These are phyloP conservation scores for Pollenia angustigena DNA, from an alignment of 2,888 invertebrate genomes.

Conservation along the genomic window DNA sequence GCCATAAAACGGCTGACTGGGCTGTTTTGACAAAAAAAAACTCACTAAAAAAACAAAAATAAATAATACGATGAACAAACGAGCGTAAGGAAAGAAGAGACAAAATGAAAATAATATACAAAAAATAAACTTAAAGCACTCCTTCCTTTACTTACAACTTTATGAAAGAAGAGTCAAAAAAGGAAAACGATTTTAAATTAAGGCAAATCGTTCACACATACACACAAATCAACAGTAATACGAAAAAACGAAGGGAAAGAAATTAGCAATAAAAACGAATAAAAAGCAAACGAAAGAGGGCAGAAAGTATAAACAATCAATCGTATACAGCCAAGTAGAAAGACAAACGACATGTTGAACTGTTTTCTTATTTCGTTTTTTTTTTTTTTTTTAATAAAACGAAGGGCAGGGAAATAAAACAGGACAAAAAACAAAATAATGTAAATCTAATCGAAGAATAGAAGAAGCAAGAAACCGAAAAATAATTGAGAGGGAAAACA, in stretches of 20 bases:
- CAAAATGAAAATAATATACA: slow-evolving; percentile 14
- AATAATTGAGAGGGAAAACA: slow-evolving; percentile 10
- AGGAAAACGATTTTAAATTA: slow-evolving; percentile 58
- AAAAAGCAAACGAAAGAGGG: slow-evolving; percentile 37
- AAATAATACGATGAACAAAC: slow-evolving; percentile 18
- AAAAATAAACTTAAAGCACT: not conserved
- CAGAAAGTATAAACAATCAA: slow-evolving; percentile 39
- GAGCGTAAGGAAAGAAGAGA: slow-evolving; percentile 35
- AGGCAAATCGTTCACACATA: slow-evolving; percentile 38
- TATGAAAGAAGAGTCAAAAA: slow-evolving; percentile 37
- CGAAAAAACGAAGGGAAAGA: slow-evolving; percentile 29
- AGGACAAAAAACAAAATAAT: slow-evolving; percentile 50
- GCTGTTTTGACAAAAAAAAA: slow-evolving; percentile 57
- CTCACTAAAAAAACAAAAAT: slow-evolving; percentile 13
- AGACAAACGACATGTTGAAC: slow-evolving; percentile 66
- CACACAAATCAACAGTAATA: not conserved
- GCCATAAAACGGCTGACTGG: slow-evolving; percentile 66
- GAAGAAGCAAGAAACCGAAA: slow-evolving; percentile 17
- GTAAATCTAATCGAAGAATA: slow-evolving; percentile 35
- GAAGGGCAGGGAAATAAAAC: slow-evolving; percentile 51
- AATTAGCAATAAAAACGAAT: slow-evolving; percentile 12
- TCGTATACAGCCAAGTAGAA: slow-evolving; percentile 41
- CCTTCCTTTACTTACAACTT: not conserved
- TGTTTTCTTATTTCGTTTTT: slow-evolving; percentile 50
- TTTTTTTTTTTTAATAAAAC: slow-evolving; percentile 11